phyloP scores from a whole-genome alignment of 2,797 vertebrate species.

The Streptopelia turtur region DNA sequence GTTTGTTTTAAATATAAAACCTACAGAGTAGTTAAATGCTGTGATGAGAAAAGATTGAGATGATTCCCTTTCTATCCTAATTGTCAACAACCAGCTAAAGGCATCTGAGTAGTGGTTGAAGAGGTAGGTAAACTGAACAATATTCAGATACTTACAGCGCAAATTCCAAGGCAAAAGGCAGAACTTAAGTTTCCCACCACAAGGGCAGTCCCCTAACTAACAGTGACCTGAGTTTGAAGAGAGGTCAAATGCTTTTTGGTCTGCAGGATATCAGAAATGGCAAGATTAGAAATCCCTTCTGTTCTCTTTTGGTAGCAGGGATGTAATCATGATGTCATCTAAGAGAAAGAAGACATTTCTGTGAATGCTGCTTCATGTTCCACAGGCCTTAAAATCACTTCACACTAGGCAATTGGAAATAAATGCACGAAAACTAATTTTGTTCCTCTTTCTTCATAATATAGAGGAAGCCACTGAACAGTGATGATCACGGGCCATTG shows the following conservation, averaged over 20 bases:
- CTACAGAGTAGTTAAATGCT: neutral
- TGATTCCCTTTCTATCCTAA: neutral
- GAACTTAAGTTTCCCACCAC: neutral
- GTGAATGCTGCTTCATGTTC: neutral
- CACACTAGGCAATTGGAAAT: neutral
- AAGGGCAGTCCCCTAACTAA: neutral
- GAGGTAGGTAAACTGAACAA: neutral
- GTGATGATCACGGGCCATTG: conserved; percentile 19
- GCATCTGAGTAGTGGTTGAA: neutral
- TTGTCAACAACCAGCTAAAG: neutral
- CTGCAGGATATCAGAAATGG: neutral
- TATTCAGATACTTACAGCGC: neutral
- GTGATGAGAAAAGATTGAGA: neutral
- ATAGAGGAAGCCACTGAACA: neutral
- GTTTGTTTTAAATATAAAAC: neutral
- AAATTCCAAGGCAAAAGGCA: conserved; percentile 5
- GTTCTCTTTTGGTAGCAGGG: neutral
- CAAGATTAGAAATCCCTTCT: neutral
- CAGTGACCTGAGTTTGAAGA: neutral
- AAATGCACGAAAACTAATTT: neutral
- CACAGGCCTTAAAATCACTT: neutral
- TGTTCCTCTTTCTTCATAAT: neutral
- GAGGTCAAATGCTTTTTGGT: conserved; percentile 1
- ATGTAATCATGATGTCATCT: neutral
- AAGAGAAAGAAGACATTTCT: neutral